These are phyloP conservation scores for Habrosyne pyritoides DNA, from an alignment of 2,888 invertebrate genomes.

Conservation along the genomic window DNA sequence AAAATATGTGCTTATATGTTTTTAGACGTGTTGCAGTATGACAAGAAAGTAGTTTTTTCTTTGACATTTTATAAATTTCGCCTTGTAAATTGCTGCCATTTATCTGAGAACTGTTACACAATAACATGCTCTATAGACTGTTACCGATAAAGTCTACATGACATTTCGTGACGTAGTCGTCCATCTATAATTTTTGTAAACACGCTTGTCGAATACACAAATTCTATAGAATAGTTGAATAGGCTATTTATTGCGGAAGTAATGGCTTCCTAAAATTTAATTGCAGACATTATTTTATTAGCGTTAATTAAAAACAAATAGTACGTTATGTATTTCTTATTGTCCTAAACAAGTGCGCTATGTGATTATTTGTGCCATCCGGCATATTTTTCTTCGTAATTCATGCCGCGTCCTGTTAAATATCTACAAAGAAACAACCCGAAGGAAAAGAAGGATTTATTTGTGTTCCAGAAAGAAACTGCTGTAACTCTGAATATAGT, in stretches of 20 bases:
- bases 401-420: slow-evolving; percentile 66
- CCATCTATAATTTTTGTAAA: slow-evolving; percentile 82
- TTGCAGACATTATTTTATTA: slow-evolving; percentile 70
- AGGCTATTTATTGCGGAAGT: slow-evolving; percentile 83
- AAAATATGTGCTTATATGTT: slow-evolving; percentile 55
- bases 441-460: slow-evolving; percentile 47
- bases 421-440: slow-evolving; percentile 67
- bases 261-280: slow-evolving; percentile 84
- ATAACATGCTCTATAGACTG: slow-evolving; percentile 59
- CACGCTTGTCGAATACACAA: slow-evolving; percentile 83
- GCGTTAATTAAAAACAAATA: slow-evolving; percentile 54
- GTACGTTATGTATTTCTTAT: slow-evolving; percentile 39
- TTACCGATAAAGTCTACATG: slow-evolving; percentile 50
- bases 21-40: slow-evolving; percentile 57
- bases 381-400: slow-evolving; percentile 58
- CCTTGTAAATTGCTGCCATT: slow-evolving; percentile 36
- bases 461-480: slow-evolving; percentile 19
- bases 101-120: slow-evolving; percentile 44
- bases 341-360: slow-evolving; percentile 43
- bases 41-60: slow-evolving; percentile 64
- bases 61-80: slow-evolving; percentile 42
- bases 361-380: slow-evolving; percentile 65
- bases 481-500: slow-evolving; percentile 12
- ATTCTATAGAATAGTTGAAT: slow-evolving; percentile 76
- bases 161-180: slow-evolving; percentile 61